Evolutionary conservation across 1,140 invertebrate genomes (phyloP).

Genomic region (Venturia canescens): DNA sequence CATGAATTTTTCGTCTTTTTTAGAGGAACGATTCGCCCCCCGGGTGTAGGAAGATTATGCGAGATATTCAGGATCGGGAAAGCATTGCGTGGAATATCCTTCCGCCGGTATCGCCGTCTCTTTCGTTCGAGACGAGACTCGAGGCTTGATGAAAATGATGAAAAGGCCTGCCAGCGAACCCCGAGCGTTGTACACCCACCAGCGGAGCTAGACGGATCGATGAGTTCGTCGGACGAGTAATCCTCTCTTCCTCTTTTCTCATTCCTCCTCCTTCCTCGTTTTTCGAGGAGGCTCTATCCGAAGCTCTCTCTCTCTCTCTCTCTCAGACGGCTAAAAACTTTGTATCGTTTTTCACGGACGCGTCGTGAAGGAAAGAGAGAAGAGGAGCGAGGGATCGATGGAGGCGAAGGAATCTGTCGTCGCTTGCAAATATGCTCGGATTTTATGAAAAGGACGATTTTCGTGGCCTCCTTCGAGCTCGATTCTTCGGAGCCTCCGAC

Average conservation of each 20-base stretch:
- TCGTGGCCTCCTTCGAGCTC: background rate
- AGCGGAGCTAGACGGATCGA: slow-evolving; percentile 44
- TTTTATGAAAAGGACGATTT: no score
- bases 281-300: background rate
- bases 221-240: slow-evolving; percentile 46
- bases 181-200: slow-evolving; percentile 5
- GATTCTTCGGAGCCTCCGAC: background rate
- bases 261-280: background rate
- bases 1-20: background rate
- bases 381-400: background rate
- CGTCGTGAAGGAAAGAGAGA: background rate
- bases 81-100: background rate
- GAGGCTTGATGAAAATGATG: slow-evolving; percentile 36
- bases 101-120: background rate
- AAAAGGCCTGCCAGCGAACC: slow-evolving; percentile 35
- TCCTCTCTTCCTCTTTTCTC: slow-evolving; percentile 27
- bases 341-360: no score
- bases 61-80: slow-evolving; percentile 8
- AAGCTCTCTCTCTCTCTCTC: no score
- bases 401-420: background rate
- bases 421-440: background rate
- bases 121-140: background rate
- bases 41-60: slow-evolving; percentile 12
- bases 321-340: no score
- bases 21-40: background rate